phyloP scores from a whole-genome alignment of 2,113 vertebrate species.

The Eulemur rufifrons region DNA sequence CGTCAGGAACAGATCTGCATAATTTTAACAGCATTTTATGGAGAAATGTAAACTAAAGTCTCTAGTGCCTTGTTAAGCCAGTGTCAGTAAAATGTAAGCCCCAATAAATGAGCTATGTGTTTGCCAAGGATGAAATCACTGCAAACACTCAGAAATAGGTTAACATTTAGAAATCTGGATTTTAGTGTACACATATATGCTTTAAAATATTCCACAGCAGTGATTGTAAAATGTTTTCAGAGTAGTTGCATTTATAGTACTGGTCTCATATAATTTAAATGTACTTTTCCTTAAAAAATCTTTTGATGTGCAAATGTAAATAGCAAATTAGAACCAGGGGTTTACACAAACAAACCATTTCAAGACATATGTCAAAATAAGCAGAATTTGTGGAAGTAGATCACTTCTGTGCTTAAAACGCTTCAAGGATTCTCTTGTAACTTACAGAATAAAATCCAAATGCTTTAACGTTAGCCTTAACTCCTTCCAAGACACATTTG shows the following conservation, averaged over 20 bases:
- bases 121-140: constrained; percentile 70
- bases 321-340: constrained; percentile 65
- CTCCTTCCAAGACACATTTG: neutral
- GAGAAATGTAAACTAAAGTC: constrained; percentile 71
- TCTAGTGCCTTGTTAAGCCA: constrained; percentile 79
- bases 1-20: constrained; percentile 58
- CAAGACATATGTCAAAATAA: constrained; percentile 67
- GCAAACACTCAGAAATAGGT: constrained; percentile 70
- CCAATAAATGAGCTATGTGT: constrained; percentile 71
- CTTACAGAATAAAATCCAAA: constrained; percentile 24
- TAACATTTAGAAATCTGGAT: constrained; percentile 49
- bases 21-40: constrained; percentile 71
- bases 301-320: constrained; percentile 75
- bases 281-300: constrained; percentile 68
- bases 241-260: constrained; percentile 60
- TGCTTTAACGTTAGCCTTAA: neutral
- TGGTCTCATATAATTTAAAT: constrained; percentile 70
- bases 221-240: constrained; percentile 70
- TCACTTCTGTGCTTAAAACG: neutral
- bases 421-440: neutral
- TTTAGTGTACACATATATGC: constrained; percentile 42
- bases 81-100: constrained; percentile 71
- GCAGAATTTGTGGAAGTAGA: neutral
- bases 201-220: constrained; percentile 14
- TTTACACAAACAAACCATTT: constrained; percentile 74